Conservation (phyloP, 2,888 invertebrate species). For the Heliconius aoede region DNA sequence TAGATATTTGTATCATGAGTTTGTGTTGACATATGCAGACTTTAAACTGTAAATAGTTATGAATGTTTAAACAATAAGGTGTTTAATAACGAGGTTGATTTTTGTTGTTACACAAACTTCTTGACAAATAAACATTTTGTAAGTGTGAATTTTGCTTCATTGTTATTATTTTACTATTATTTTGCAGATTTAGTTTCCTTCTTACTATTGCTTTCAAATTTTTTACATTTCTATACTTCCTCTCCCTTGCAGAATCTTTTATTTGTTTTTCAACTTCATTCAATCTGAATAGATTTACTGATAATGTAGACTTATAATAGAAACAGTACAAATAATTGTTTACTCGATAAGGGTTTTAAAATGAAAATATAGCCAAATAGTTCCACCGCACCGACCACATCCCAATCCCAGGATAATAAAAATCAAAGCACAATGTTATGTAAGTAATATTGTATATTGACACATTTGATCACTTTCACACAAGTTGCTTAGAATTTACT, state of each 20-base stretch:
- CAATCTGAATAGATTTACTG: constrained; percentile 1
- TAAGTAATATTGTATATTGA: constrained; percentile 81
- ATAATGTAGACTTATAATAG: constrained; percentile 13
- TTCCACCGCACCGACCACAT: constrained; percentile 3
- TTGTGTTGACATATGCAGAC: constrained; percentile 81
- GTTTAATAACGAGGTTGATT: constrained; percentile 82
- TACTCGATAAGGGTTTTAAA: background rate
- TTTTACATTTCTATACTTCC: constrained; percentile 43
- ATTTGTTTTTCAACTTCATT: background rate
- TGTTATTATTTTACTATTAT: constrained; percentile 56
- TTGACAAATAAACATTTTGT: constrained; percentile 84
- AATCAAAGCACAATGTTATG: constrained; percentile 64
- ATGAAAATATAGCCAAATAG: background rate
- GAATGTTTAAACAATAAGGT: constrained; percentile 79
- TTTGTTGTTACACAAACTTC: constrained; percentile 84
- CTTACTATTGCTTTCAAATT: constrained; percentile 5
- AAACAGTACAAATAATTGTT: constrained; percentile 28
- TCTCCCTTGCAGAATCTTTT: constrained; percentile 48
- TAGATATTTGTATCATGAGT: constrained; percentile 77
- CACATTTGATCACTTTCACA: constrained; percentile 80
- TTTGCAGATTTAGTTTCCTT: constrained; percentile 41
- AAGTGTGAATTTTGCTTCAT: constrained; percentile 79
- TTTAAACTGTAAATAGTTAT: constrained; percentile 82
- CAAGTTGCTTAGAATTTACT: constrained; percentile 77
- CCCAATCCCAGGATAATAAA: constrained; percentile 23